These are phyloP conservation scores for Agriopis marginaria DNA, from an alignment of 2,888 invertebrate genomes.

Conservation along the genomic window DNA sequence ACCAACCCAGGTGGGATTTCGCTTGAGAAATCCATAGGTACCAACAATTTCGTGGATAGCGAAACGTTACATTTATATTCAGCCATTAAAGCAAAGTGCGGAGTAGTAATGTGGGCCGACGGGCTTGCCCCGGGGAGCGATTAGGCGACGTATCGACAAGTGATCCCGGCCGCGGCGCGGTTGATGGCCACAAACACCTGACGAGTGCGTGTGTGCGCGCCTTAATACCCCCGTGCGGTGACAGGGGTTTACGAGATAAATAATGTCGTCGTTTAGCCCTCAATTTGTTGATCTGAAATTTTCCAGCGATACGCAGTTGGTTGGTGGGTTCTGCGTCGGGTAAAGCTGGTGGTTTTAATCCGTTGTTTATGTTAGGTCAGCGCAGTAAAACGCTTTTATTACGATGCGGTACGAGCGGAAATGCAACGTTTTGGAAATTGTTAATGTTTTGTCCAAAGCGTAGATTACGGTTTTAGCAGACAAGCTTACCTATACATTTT, in stretches of 20 bases:
- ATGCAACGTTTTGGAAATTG: slow-evolving; percentile 41
- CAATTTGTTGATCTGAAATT: slow-evolving; percentile 60
- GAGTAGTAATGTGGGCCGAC: slow-evolving; percentile 37
- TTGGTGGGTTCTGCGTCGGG: slow-evolving; percentile 15
- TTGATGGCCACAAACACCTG: slow-evolving; percentile 53
- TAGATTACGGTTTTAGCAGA: slow-evolving; percentile 18
- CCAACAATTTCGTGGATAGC: slow-evolving; percentile 47
- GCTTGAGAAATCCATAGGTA: slow-evolving; percentile 20
- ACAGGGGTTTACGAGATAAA: slow-evolving; percentile 60
- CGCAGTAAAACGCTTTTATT: slow-evolving; percentile 44
- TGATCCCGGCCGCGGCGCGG: slow-evolving; percentile 33
- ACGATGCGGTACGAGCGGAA: slow-evolving; percentile 44
- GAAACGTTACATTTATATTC: slow-evolving; percentile 48
- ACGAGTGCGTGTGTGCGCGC: slow-evolving; percentile 43
- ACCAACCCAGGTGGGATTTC: slow-evolving; percentile 14
- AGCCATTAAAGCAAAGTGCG: slow-evolving; percentile 46
- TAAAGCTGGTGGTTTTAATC: slow-evolving; percentile 41
- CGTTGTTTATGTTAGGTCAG: slow-evolving; percentile 40
- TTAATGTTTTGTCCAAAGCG: slow-evolving; percentile 14
- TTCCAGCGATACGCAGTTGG: slow-evolving; percentile 35
- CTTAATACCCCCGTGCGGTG: slow-evolving; percentile 50
- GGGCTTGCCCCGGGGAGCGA: slow-evolving; percentile 45
- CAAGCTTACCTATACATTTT: neutral
- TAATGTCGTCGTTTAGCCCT: slow-evolving; percentile 59
- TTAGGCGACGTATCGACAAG: slow-evolving; percentile 47